Conservation (phyloP, 2,113 vertebrate species). For the Ellobius talpinus region DNA sequence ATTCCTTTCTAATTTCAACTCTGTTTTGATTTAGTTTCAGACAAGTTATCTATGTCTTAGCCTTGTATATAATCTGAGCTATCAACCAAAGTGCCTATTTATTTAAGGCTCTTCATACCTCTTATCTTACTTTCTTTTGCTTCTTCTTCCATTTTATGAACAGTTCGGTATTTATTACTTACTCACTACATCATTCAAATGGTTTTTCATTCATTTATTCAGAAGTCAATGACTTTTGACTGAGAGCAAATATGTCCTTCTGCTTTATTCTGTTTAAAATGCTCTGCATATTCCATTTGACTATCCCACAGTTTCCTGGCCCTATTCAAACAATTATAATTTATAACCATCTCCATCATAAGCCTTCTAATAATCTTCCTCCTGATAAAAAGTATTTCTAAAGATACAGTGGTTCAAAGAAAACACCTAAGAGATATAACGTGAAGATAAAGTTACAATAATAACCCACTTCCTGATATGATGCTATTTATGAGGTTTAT, state of each 20-base stretch:
- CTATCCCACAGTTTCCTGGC: neutral
- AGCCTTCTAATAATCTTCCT: neutral
- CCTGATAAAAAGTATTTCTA: constrained; percentile 2
- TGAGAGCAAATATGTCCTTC: neutral
- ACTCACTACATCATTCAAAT: neutral
- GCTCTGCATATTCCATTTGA: neutral
- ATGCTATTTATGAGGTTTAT: neutral
- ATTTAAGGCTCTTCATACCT: constrained; percentile 4
- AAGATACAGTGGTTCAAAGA: neutral
- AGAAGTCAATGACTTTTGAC: neutral
- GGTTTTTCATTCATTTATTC: neutral
- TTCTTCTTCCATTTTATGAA: constrained; percentile 21
- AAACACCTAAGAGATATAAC: neutral
- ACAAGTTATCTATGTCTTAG: neutral
- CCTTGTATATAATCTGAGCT: neutral
- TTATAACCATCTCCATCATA: neutral
- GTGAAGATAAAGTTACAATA: neutral
- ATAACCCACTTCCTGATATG: neutral
- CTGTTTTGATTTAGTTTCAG: constrained; percentile 50
- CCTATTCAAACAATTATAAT: neutral
- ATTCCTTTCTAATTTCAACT: neutral
- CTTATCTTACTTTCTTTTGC: neutral
- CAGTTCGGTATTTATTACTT: neutral
- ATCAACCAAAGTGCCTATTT: neutral
- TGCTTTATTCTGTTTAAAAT: neutral